Evolutionary conservation across 2,888 invertebrate species (phyloP).

Genomic region (Morinoia aosen): DNA sequence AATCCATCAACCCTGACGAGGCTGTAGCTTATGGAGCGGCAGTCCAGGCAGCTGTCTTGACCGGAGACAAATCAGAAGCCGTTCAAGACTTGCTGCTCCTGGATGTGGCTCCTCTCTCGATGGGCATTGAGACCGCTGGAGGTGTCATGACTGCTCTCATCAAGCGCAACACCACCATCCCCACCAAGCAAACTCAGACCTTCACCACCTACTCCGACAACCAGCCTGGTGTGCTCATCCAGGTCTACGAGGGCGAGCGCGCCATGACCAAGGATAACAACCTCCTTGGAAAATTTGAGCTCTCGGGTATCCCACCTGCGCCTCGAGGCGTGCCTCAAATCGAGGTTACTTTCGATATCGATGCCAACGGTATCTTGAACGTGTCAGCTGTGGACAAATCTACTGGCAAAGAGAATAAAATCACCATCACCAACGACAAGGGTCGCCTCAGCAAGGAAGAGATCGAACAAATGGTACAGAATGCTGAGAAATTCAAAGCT

Average conservation of each 20-base stretch:
- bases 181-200: conserved; percentile 77
- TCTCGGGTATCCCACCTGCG: conserved; percentile 95
- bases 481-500: conserved; percentile 74
- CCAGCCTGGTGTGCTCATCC: conserved; percentile 93
- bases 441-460: conserved; percentile 78
- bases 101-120: no score
- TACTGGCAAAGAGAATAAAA: no score
- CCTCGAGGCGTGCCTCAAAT: conserved; percentile 89
- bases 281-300: conserved; percentile 94
- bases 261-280: conserved; percentile 97
- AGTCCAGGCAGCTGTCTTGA: conserved; percentile 94
- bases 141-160: no score
- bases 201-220: conserved; percentile 98
- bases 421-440: conserved; percentile 79
- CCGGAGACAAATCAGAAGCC: conserved; percentile 80
- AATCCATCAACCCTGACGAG: conserved; percentile 83
- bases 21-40: conserved; percentile 85
- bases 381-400: conserved; percentile 94
- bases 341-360: no score
- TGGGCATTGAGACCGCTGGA: no score
- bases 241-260: conserved; percentile 68
- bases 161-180: conserved; percentile 67
- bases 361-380: conserved; percentile 94
- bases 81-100: no score
- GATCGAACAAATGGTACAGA: conserved; percentile 77